phyloP scores from a whole-genome alignment of 2,888 invertebrate species.

The Notodonta dromedarius region DNA sequence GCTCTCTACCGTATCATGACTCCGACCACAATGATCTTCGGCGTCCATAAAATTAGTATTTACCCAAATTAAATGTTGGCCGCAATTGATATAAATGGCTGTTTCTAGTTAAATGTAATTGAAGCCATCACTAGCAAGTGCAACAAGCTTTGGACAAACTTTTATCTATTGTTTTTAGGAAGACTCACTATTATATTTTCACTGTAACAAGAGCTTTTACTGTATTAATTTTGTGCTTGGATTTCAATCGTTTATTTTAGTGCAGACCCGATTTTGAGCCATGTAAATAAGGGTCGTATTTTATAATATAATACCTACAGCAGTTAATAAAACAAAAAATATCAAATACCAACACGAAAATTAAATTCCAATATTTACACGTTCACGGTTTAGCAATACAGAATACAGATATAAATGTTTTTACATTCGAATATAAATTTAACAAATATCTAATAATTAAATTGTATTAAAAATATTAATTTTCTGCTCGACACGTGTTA shows the following conservation, averaged over 20 bases:
- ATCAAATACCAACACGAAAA: background rate
- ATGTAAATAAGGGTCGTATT: background rate
- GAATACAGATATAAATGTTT: background rate
- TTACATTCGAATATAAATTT: background rate
- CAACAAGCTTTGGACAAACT: conserved; percentile 43
- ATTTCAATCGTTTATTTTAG: background rate
- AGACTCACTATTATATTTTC: conserved; percentile 22
- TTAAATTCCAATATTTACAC: background rate
- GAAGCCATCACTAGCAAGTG: conserved; percentile 61
- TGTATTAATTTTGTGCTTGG: background rate
- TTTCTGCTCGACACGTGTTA: background rate
- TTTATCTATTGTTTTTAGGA: conserved; percentile 28
- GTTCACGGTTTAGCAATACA: background rate
- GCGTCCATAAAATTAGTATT: conserved; percentile 79
- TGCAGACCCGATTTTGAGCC: background rate
- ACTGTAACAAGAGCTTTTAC: conserved; percentile 14
- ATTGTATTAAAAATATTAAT: conserved; percentile 3
- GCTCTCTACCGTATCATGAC: conserved; percentile 46
- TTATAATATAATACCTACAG: background rate
- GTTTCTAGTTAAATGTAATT: conserved; percentile 79
- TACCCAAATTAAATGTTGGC: conserved; percentile 76
- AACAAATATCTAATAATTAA: background rate
- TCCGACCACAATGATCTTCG: conserved; percentile 67
- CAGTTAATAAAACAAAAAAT: background rate
- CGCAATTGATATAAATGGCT: conserved; percentile 82